Conservation (phyloP, 2,888 invertebrate genomes). For the Drosophila rubida region DNA sequence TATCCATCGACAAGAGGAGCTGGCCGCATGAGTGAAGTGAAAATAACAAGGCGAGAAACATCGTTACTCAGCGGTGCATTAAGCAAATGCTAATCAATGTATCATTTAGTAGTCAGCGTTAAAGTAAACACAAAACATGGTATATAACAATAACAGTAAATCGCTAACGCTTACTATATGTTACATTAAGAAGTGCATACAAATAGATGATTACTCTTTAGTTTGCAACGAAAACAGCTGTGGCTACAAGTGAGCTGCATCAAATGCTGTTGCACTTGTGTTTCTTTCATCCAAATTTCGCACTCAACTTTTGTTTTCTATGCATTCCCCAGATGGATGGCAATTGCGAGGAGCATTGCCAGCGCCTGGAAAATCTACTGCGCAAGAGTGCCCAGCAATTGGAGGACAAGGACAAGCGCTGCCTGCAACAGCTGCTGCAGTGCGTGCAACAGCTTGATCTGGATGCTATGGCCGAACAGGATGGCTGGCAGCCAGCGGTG, state of each 20-base stretch:
- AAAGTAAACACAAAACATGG: constrained; percentile 6
- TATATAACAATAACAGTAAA: constrained; percentile 10
- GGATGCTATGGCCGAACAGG: constrained; percentile 82
- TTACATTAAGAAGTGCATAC: not conserved
- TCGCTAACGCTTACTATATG: not conserved
- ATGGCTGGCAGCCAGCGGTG: constrained; percentile 49
- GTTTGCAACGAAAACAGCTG: not conserved
- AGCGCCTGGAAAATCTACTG: constrained; percentile 58
- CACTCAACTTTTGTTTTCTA: not conserved
- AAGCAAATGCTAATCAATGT: constrained; percentile 50
- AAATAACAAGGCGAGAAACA: constrained; percentile 48
- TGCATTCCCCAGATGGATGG: constrained; percentile 52
- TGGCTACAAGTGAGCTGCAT: not conserved
- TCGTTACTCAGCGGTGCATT: constrained; percentile 54
- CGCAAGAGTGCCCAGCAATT: constrained; percentile 51
- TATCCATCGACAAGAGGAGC: constrained; percentile 8
- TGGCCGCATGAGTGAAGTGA: constrained; percentile 44
- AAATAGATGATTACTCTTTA: not conserved
- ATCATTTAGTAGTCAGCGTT: constrained; percentile 5
- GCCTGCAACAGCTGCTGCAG: constrained; percentile 88
- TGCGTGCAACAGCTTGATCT: constrained; percentile 88
- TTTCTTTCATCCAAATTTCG: not conserved
- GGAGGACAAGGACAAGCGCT: constrained; percentile 86
- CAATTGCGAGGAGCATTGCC: constrained; percentile 66
- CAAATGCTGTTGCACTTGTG: not conserved